Conservation (phyloP, 2,888 invertebrate species). For the Vesta saturnalis region DNA sequence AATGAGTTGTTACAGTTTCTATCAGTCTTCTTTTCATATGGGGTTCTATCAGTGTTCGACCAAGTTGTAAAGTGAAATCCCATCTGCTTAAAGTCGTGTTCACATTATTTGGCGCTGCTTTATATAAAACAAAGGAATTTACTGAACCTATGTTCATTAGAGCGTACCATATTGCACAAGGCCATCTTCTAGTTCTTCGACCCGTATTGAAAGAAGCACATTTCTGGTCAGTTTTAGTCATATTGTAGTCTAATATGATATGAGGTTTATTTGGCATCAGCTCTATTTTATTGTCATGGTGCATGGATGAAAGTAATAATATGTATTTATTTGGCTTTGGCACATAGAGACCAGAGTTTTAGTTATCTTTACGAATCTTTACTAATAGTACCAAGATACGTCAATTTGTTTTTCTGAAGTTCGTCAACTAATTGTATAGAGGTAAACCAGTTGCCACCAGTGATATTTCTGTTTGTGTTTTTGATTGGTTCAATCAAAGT, state of each 20-base stretch:
- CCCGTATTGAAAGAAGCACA: too few species aligned
- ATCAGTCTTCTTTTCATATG: neutral
- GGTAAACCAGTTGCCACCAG: neutral
- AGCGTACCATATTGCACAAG: neutral
- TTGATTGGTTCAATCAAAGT: too few species aligned
- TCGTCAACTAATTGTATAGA: neutral
- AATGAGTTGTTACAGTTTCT: too few species aligned
- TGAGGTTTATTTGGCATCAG: too few species aligned
- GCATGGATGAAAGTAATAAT: neutral
- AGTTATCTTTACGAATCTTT: neutral
- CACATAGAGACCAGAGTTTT: neutral
- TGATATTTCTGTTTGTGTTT: neutral
- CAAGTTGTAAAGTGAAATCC: neutral
- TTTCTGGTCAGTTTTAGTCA: neutral
- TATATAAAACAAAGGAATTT: neutral
- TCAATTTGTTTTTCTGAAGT: neutral
- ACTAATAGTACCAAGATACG: too few species aligned
- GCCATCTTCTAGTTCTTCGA: neutral
- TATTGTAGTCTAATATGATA: neutral
- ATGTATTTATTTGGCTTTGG: neutral
- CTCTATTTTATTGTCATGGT: too few species aligned
- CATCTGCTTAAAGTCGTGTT: neutral
- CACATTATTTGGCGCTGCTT: neutral
- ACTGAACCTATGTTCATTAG: neutral
- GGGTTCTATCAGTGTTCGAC: neutral